A percentile compares a stretch with the other conserved stretches of the same genome.
Evolutionary conservation across 23 tunicate genomes (phyloP).

Genomic region (Phallusia fumigata): DNA sequence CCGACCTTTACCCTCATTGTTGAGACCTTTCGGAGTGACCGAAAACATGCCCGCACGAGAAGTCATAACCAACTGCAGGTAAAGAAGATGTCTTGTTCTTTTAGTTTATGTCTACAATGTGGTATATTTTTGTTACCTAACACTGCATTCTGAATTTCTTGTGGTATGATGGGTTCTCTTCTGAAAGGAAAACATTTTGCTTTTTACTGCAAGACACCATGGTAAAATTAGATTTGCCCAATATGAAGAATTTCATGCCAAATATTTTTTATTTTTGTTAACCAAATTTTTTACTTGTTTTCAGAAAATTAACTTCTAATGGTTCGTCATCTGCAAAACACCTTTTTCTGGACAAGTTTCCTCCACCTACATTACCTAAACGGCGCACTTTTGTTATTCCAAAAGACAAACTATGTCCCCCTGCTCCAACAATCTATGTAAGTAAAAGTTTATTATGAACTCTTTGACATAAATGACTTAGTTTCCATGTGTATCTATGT

Average conservation of each 20-base stretch:
- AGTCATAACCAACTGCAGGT: constrained; percentile 88
- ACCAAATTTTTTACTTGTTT: not conserved
- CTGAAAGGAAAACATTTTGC: not conserved
- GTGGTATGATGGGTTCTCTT: not conserved
- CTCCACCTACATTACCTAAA: constrained; percentile 71
- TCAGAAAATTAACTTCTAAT: constrained; percentile 57
- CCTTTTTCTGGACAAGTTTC: constrained; percentile 75
- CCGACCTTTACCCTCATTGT: constrained; percentile 73
- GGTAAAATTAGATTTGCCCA: not conserved
- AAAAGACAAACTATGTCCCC: constrained; percentile 74
- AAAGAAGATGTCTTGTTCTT: not conserved
- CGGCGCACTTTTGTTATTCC: constrained; percentile 12
- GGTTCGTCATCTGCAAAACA: constrained; percentile 43
- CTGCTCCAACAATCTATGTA: constrained; percentile 90
- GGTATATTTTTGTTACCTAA: no score
- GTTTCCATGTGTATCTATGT: no score
- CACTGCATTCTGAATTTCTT: constrained; percentile 1
- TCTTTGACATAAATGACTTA: no score
- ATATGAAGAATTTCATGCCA: no score
- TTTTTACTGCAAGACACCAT: no score
- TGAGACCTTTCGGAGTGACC: constrained; percentile 66
- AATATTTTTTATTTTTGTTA: no score
- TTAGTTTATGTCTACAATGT: not conserved
- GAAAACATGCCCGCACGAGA: constrained; percentile 75
- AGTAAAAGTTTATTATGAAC: not conserved